Conservation (phyloP, 2,113 vertebrate genomes). For the Heterocephalus glaber region DNA sequence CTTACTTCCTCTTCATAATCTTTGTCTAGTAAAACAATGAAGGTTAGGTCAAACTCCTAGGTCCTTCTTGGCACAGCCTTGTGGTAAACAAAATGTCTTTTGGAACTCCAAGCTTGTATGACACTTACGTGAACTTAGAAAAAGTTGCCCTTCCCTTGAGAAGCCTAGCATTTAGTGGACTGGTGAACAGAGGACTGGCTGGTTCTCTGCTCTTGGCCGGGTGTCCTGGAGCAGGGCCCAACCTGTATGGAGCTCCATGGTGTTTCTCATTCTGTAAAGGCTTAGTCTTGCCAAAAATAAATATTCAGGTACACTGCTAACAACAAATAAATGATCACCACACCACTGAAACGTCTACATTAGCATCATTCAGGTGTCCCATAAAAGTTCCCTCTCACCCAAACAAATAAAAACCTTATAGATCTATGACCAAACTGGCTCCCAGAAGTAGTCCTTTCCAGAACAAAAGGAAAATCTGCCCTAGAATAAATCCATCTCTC, state of each 20-base stretch:
- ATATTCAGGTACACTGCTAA: neutral
- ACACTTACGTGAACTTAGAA: neutral
- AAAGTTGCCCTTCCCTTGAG: neutral
- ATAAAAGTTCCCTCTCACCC: rapidly evolving
- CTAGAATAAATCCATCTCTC: neutral
- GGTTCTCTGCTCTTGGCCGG: neutral
- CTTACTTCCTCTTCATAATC: neutral
- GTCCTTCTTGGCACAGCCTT: neutral
- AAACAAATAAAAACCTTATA: neutral
- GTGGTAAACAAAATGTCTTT: neutral
- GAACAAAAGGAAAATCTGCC: neutral
- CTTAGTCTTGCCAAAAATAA: neutral
- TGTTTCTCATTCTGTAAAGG: neutral
- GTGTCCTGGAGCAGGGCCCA: neutral
- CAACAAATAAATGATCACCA: neutral
- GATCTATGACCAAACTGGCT: neutral
- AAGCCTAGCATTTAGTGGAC: neutral
- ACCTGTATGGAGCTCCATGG: neutral
- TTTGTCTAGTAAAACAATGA: neutral
- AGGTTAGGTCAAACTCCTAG: neutral
- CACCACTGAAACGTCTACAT: neutral
- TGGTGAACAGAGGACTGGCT: neutral
- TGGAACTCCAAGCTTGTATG: neutral
- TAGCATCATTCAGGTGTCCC: neutral
- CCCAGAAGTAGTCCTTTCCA: neutral